These are phyloP conservation scores for Mamestra configurata DNA, from an alignment of 1,140 invertebrate genomes.

Conservation along the genomic window DNA sequence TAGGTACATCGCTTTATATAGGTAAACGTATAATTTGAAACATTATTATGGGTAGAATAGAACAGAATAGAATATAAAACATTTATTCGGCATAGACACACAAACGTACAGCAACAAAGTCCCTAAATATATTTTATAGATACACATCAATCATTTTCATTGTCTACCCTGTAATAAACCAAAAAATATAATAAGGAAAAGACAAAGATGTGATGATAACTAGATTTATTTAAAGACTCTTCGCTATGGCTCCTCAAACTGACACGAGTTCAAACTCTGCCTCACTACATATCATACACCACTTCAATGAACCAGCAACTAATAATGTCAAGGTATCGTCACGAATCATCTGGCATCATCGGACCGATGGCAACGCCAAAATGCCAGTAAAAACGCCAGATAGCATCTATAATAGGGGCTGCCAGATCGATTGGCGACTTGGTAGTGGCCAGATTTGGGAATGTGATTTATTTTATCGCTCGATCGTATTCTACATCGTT, in stretches of 20 bases:
- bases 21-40: too few relatives aligned
- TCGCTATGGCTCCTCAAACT: background rate
- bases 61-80: too few relatives aligned
- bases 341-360: slow-evolving; percentile 64
- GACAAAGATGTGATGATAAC: too few relatives aligned
- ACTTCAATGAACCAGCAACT: slow-evolving; percentile 45
- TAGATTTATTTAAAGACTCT: too few relatives aligned
- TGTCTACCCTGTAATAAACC: too few relatives aligned
- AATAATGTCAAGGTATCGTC: slow-evolving; percentile 71
- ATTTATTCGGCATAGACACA: too few relatives aligned
- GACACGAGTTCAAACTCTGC: slow-evolving; percentile 33
- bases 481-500: background rate
- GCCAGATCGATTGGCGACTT: slow-evolving; percentile 21
- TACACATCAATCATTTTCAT: too few relatives aligned
- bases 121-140: too few relatives aligned
- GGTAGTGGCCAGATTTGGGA: slow-evolving; percentile 15
- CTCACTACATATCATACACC: slow-evolving; percentile 9
- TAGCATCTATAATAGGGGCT: slow-evolving; percentile 35
- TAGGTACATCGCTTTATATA: too few relatives aligned
- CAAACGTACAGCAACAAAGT: too few relatives aligned
- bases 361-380: slow-evolving; percentile 48
- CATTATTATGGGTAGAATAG: too few relatives aligned
- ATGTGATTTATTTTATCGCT: slow-evolving; percentile 24
- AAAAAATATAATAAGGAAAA: too few relatives aligned
- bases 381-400: slow-evolving; percentile 47